These are phyloP conservation scores for Parazoanthus atlanticus DNA, from an alignment of 92 coral and sea anemone genomes.

Conservation along the genomic window DNA sequence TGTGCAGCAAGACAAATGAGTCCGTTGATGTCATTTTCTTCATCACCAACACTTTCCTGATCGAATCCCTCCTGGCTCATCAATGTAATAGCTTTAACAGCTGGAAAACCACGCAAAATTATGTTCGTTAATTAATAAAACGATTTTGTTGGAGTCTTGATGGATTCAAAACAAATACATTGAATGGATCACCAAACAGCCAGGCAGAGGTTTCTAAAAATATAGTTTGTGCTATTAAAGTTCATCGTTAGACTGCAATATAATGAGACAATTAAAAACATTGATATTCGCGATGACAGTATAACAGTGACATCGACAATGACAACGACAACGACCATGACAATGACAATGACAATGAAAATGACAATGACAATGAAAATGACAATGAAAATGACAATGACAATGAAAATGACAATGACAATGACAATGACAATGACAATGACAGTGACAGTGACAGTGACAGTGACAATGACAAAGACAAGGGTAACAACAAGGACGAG, in stretches of 20 bases:
- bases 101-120: slow-evolving; percentile 39
- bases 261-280: too few species aligned
- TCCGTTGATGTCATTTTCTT: slow-evolving; percentile 70
- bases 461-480: not conserved
- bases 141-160: not conserved
- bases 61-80: slow-evolving; percentile 74
- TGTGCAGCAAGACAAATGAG: slow-evolving; percentile 95
- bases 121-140: not conserved
- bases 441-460: not conserved
- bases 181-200: not conserved
- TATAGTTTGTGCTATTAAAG: not conserved
- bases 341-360: not conserved
- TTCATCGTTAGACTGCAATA: not conserved
- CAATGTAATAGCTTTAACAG: slow-evolving; percentile 80
- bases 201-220: not conserved
- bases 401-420: not conserved
- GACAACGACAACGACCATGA: too few species aligned
- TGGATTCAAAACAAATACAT: too few species aligned
- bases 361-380: too few species aligned
- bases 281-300: not conserved
- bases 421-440: not conserved
- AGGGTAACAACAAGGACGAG: not conserved
- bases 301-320: not conserved
- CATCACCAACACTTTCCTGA: slow-evolving; percentile 52
- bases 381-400: not conserved